Evolutionary conservation across 2,113 vertebrate genomes (phyloP).

Genomic region (Nycticebus coucang): DNA sequence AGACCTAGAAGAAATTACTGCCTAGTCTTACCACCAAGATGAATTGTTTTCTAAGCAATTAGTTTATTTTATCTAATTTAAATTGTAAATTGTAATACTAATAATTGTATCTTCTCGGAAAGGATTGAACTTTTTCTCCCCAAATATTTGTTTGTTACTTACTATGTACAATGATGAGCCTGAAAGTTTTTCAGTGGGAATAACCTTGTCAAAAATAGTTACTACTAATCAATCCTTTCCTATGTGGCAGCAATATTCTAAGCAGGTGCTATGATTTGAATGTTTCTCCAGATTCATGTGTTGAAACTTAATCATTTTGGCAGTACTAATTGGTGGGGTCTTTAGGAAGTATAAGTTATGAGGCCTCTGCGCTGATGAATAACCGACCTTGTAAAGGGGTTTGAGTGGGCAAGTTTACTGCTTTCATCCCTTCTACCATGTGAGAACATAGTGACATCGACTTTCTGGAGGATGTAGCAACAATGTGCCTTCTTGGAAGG

Average conservation of each 20-base stretch:
- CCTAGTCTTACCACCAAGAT: not conserved
- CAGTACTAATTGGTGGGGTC: not conserved
- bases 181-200: not conserved
- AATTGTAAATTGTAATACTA: constrained; percentile 36
- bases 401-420: not conserved
- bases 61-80: constrained; percentile 29
- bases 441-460: not conserved
- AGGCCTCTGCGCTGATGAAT: not conserved
- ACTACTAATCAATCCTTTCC: not conserved
- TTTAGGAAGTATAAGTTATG: not conserved
- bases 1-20: not conserved
- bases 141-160: not conserved
- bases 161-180: not conserved
- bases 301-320: not conserved
- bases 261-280: not conserved
- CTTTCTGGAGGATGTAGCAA: not conserved
- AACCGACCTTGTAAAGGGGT: not conserved
- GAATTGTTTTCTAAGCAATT: not conserved
- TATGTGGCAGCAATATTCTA: not conserved
- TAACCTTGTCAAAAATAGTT: not conserved
- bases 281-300: not conserved
- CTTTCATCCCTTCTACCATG: not conserved
- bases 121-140: not conserved
- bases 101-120: constrained; percentile 20
- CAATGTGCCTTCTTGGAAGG: not conserved